Evolutionary conservation across 2,888 invertebrate species (phyloP), one percentile per base, ranked within the genome.

Genomic region (Brenthis ino): DNA sequence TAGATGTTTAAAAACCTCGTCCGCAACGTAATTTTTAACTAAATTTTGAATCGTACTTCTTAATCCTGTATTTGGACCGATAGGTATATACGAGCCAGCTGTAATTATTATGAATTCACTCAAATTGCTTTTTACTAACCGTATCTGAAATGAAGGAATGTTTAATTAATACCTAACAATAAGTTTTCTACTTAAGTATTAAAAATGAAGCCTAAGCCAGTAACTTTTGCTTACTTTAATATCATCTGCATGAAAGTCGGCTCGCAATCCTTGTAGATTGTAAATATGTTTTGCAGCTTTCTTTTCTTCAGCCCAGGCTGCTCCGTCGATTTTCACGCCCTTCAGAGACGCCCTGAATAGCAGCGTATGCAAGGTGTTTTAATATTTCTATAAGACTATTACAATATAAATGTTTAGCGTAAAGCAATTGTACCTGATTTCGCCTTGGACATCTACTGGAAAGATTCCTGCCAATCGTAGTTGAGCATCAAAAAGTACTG

Each of bases 1-100:
- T 24, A 63, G 13, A 64, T 68, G 51, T 11, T 16, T 67, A 8
- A 69, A 28, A 47, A 69, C 16, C 63, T 63, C 58, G 14, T 55
- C 51, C 8, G 56, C 65, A 8, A 65, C 16, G 16, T 48, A 64
- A 57, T 64, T 8, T 43, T 68, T 64, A 6, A 65, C 33, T 33
- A 47, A 13, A 5, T 13, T 63, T 37, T 43, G 37, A 8, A 63
- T 55, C 4, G 50, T 16, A 60, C 33, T 24, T 28, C 28, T 37
- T 47, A 63, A 13, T 12, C 16, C 16, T 5, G 50, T 14, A 24
- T 20, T 55, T 54, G 65, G 16, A 6, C 11, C 14, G 11, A 54
- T 16, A 50, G 63, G 20, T 20, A 55, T n/a, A 12, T 12, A 33
- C 5, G 57, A 57, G 16, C 51, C 51, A 20, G 53, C 37, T 14